These are phyloP conservation scores for Mamestra brassicae DNA, from an alignment of 2,888 invertebrate species.

Conservation along the genomic window DNA sequence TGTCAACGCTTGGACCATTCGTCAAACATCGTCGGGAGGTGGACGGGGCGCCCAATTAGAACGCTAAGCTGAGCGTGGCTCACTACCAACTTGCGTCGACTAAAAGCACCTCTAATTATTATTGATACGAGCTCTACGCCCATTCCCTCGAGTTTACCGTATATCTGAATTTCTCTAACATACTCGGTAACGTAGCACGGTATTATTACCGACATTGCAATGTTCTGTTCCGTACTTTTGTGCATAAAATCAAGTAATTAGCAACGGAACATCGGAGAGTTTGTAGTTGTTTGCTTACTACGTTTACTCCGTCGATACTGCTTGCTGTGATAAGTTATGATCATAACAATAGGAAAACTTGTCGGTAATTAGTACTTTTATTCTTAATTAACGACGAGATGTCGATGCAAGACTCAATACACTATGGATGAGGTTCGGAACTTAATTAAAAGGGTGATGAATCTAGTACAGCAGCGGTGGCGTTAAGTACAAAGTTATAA, in stretches of 20 bases:
- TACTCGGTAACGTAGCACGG: conserved; percentile 43
- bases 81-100: conserved; percentile 70
- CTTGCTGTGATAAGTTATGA: conserved; percentile 33
- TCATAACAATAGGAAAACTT: conserved; percentile 22
- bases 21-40: conserved; percentile 67
- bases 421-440: background rate
- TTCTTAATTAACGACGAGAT: conserved; percentile 28
- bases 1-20: conserved; percentile 69
- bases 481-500: background rate
- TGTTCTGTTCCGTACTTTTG: conserved; percentile 50
- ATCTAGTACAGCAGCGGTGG: background rate
- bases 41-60: conserved; percentile 67
- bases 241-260: conserved; percentile 47
- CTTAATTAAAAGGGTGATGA: conserved; percentile 1
- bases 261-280: conserved; percentile 35
- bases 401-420: conserved; percentile 5
- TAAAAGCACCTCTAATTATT: conserved; percentile 75
- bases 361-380: conserved; percentile 13
- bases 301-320: conserved; percentile 5
- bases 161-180: conserved; percentile 59
- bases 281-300: conserved; percentile 38
- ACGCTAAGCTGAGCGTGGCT: conserved; percentile 70
- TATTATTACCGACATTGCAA: conserved; percentile 58
- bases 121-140: conserved; percentile 69
- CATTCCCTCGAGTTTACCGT: conserved; percentile 62